A percentile compares a stretch with the other conserved stretches of the same genome.
These are phyloP conservation scores for Crocuta crocuta DNA, from an alignment of 2,113 vertebrate genomes.

Conservation along the genomic window DNA sequence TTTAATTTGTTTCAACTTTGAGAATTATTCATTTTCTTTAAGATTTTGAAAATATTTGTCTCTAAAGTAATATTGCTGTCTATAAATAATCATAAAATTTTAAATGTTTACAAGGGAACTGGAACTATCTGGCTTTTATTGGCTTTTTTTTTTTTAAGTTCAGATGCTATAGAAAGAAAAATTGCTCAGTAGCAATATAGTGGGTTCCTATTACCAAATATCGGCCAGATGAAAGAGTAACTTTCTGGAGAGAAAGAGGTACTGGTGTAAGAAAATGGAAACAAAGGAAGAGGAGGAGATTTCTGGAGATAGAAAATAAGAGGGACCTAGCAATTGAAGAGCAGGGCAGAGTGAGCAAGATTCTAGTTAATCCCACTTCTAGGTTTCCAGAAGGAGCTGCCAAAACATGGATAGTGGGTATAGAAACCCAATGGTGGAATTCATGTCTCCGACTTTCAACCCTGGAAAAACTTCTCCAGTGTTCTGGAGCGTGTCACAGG, in stretches of 20 bases:
- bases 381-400: background rate
- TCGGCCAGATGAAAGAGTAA: background rate
- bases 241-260: background rate
- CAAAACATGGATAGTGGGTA: background rate
- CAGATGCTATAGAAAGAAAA: background rate
- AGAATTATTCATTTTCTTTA: constrained; percentile 6
- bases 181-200: background rate
- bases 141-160: background rate
- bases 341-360: background rate
- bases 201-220: background rate
- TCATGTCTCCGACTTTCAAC: background rate
- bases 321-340: background rate
- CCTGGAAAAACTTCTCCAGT: background rate
- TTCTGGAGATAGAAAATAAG: background rate
- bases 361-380: background rate
- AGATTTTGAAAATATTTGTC: background rate
- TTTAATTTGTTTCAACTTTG: background rate
- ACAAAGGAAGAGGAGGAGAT: background rate
- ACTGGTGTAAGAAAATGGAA: background rate
- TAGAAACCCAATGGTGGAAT: fast-evolving
- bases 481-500: background rate
- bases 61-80: background rate
- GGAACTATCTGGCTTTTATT: background rate
- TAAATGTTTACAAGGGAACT: constrained; percentile 32
- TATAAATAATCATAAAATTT: constrained; percentile 40